Conservation (phyloP, 2,113 vertebrate species). For the Myrmophylax atrothorax region DNA sequence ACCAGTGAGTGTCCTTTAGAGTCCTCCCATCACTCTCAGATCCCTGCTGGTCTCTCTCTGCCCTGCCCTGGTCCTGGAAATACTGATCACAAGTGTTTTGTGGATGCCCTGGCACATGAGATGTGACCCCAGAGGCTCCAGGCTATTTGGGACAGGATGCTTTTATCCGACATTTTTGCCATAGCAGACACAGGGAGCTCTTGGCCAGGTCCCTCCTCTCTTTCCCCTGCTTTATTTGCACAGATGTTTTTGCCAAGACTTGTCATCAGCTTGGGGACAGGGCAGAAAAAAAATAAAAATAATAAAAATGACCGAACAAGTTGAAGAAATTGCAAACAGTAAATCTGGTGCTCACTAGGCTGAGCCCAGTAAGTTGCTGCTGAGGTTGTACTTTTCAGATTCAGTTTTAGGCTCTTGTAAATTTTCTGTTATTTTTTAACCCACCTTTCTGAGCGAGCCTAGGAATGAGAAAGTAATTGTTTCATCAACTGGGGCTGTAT, state of each 20-base stretch:
- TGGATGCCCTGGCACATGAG: neutral
- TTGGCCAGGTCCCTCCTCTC: neutral
- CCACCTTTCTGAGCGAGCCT: constrained; percentile 26
- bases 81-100: accelerated
- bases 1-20: neutral
- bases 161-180: constrained; percentile 34
- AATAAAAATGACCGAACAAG: constrained; percentile 51
- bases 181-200: neutral
- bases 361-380: constrained; percentile 30
- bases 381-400: constrained; percentile 68
- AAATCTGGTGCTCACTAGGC: constrained; percentile 28
- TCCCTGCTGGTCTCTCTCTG: neutral
- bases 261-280: constrained; percentile 52
- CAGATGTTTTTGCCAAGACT: constrained; percentile 64
- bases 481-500: constrained; percentile 56
- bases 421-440: constrained; percentile 72
- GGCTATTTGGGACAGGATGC: neutral
- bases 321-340: constrained; percentile 69
- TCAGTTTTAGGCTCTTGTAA: constrained; percentile 56
- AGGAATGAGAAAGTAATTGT: constrained; percentile 57
- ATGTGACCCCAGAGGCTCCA: neutral
- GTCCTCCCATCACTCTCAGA: neutral
- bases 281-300: neutral
- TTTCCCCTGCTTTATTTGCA: constrained; percentile 60
- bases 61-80: neutral